Base-by-base conservation (phyloP, 1,140 invertebrate genomes). In the Drosophila orosa region DNA sequence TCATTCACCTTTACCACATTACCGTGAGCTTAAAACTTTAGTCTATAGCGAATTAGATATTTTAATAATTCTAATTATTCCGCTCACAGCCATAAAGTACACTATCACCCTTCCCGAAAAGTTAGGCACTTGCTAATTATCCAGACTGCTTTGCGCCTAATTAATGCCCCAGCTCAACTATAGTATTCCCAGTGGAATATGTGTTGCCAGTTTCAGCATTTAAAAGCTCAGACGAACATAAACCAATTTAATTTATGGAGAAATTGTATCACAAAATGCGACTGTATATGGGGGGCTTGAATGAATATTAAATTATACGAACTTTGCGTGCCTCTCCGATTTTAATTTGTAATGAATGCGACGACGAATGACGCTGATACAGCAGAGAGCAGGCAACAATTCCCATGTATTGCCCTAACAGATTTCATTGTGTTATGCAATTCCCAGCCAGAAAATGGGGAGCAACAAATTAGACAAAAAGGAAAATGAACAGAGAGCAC, bases 391-490 rank as follows among this genome's bases (percentile, higher is more conserved):
- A 54, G 66, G 35, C 19, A 45, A 37, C 39, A 37, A 37, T 57
- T 56, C 19, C 25, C 25, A 29, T 35, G 31, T 29, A 68, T 15
- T 37, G 33, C 48, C 45, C 12, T 37, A 66, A 39, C 25, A 56
- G 62, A 69, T 71, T 71, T 66, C 13, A 57, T 33, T 71, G 69
- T 44, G 50, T 57, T 71, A 71, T 69, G 67, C 67, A 69, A 69
- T 57, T 69, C 65, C 50, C 65, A 58, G 25, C 27, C 22, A 45
- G 22, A 74, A 74, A 63, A 74, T 31, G 31, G 29, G 29, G 25
- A 48, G 25, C 69, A 40, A 40, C 39, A 63, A 74, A 74, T 37
- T 48, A 74, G 69, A 65, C 29, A 29, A 27, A 55, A 44, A 24
- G 35, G 25, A 56, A 66, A 57, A 33, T 37, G 25, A 56, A 19